Evolutionary conservation across 2,113 vertebrate genomes (phyloP).

Genomic region (Calidris pugnax): DNA sequence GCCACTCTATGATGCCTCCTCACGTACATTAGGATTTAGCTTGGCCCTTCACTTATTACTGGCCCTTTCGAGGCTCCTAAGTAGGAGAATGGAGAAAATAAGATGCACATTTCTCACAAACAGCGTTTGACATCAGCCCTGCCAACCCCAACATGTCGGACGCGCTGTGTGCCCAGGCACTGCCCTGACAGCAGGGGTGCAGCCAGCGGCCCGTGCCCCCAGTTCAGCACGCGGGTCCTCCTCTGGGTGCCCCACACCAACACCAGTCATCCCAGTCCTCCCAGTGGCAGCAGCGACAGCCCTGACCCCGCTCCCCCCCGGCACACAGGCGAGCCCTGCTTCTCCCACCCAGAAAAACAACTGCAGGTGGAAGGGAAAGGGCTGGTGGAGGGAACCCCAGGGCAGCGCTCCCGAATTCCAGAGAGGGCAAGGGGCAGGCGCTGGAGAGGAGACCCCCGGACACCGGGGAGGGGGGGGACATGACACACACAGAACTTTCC

Average conservation of each 20-base stretch:
- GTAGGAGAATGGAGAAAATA: not conserved
- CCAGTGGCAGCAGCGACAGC: not conserved
- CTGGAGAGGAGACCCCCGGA: not conserved
- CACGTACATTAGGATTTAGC: fast-evolving
- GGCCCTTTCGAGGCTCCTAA: not conserved
- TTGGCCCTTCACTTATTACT: not conserved
- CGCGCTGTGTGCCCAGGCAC: not conserved
- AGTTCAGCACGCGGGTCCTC: fast-evolving
- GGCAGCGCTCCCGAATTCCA: fast-evolving
- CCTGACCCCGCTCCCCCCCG: not conserved
- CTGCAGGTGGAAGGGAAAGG: not conserved
- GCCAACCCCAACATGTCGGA: not conserved
- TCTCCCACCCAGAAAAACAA: not conserved
- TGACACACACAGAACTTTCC: not conserved
- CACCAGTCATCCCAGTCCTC: not conserved
- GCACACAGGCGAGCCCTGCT: not conserved
- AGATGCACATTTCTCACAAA: not conserved
- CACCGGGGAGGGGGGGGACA: not conserved
- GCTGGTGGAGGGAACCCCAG: not conserved
- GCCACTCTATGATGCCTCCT: fast-evolving
- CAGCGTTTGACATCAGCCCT: not conserved
- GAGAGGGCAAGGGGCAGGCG: not conserved
- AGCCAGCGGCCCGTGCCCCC: not conserved
- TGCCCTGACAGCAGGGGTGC: not conserved
- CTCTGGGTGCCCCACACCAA: not conserved